Evolutionary conservation across 2,888 invertebrate genomes (phyloP), one percentile per base, ranked within the genome.

Genomic region (Eremobia ochroleuca): DNA sequence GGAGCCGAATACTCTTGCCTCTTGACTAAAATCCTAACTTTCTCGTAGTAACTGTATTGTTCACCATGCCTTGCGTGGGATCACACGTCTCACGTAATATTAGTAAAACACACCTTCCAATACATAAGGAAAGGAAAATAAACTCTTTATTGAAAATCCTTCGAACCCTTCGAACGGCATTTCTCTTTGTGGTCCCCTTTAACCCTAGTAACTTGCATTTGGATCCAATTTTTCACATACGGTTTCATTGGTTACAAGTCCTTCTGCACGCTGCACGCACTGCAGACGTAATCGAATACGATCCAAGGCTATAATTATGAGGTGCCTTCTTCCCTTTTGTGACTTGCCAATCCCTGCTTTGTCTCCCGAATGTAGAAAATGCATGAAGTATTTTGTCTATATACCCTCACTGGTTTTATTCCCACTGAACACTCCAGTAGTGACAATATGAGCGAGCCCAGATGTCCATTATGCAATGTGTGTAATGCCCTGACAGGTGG

Each of bases 401-500:
- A 5, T 31, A 37, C 18, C 37, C 18, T 34, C 6, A 34, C n/a
- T n/a, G 21, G 31, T 59, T 73, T 28, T 28, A 13, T 73, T 3
- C 1, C 13, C 49, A 28, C 25, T 37, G 11, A 37, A 59, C 2
- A 34, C 4, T 9, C 52, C 52, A 55, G n/a, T 52, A 25, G 52
- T 46, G n/a, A 55, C 34, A 65, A 55, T 40, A 40, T 43, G 18
- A 13, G 34, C 25, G 5, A 34, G 18, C 2, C 18, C 58, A 65
- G 76, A 76, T 58, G 46, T n/a, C 15, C 4, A 6, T 46, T 46
- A 75, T 37, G 43, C 37, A 76, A 46, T 76, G 43, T 65, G n/a
- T 76, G 31, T 34, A 34, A 55, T 46, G 28, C 52, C 43, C 6
- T 43, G 46, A 58, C 58, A 37, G 66, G 55, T 76, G 76, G 28